Base-by-base conservation (phyloP, 2,888 invertebrate species). In the Dolichopus griseipennis region DNA sequence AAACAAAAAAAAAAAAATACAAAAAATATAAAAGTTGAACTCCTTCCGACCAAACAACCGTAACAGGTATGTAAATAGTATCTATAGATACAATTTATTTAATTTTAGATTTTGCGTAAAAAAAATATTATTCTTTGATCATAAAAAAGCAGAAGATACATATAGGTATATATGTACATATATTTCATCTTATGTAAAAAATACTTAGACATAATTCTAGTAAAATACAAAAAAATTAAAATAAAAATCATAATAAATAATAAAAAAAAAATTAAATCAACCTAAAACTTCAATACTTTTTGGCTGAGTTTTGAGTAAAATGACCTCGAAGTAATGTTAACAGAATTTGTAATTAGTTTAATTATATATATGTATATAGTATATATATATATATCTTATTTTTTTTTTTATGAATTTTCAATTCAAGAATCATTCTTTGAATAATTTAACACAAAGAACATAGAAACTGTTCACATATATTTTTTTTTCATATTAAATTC, bases 281-380 rank as follows among this genome's bases (percentile, higher is more conserved):
- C 27, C 27, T 5, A 27, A n/a, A 27, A 27, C 27, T n/a, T 27
- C 27, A 27, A 27, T 27, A 27, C 27, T 27, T 52, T 15, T 52
- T 52, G 52, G 52, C 52, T 52, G 52, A 52, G 15, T 52, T n/a
- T 52, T 52, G 52, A 52, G 52, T 52, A 52, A 52, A 52, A 52
- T 52, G 52, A 52, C 52, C 52, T 52, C 52, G 52, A 52, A 52
- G 15, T 18, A 18, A 52, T 52, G 52, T 52, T 52, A 3, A 52
- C 52, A 52, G 52, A 52, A 52, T 52, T 52, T 52, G 52, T 52
- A 52, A 52, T 52, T 52, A 52, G 52, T 52, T 52, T 52, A 15
- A 2, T 15, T 52, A 27, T 27, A 27, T 27, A 27, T 27, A 27
- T 27, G 5, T 27, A 27, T 27, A 27, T 27, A 27, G n/a, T 27